Evolutionary conservation across 1,140 invertebrate genomes (phyloP).

Genomic region (Caerostris extrusa): DNA sequence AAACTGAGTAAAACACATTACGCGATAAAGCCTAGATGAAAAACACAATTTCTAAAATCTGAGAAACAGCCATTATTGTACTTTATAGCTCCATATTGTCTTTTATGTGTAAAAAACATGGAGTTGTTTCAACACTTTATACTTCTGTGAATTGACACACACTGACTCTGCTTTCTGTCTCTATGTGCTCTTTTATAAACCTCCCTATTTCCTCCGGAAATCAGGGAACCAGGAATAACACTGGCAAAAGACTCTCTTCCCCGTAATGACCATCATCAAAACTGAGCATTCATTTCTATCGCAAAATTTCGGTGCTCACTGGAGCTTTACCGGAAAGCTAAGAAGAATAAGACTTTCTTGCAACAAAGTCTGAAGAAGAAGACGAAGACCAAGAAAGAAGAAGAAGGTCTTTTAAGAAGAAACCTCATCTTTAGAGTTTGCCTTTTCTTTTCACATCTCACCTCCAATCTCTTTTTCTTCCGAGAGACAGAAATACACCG

Average conservation of each 20-base stretch:
- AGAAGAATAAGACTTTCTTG: not conserved
- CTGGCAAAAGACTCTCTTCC: constrained; percentile 39
- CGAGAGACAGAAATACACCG: not conserved
- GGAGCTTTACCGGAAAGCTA: constrained; percentile 13
- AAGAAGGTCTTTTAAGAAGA: constrained; percentile 26
- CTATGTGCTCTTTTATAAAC: constrained; percentile 10
- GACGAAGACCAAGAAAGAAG: not conserved
- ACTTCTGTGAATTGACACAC: not conserved
- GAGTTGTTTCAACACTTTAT: not conserved
- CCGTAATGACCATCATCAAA: constrained; percentile 55
- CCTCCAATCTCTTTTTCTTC: not conserved
- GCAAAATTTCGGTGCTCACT: constrained; percentile 17
- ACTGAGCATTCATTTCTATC: constrained; percentile 34
- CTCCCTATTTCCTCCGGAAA: constrained; percentile 53
- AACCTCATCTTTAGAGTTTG: constrained; percentile 17
- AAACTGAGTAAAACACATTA: too few relatives aligned
- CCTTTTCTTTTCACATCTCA: constrained; percentile 17
- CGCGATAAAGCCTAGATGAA: too few relatives aligned
- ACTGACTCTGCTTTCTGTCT: not conserved
- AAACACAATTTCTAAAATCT: too few relatives aligned
- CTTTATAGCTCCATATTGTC: too few relatives aligned
- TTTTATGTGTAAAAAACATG: not conserved
- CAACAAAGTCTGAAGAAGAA: not conserved
- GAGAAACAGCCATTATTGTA: too few relatives aligned
- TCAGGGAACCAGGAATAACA: constrained; percentile 47